Conservation (phyloP, 1,140 invertebrate species). For the Adoxophyes honmai region DNA sequence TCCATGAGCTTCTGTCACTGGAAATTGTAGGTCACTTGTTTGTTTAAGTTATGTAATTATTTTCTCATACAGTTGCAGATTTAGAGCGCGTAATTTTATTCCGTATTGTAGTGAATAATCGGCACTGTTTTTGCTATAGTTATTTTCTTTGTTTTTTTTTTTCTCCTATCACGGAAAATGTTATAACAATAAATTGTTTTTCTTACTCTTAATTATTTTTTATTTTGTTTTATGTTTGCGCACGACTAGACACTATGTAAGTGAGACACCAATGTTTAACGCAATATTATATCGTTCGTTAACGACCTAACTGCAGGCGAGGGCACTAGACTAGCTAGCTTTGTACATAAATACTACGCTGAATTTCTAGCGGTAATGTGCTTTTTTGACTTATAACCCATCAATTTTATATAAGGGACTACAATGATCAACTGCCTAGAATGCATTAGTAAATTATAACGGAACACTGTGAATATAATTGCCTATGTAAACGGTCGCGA, state of each 20-base stretch:
- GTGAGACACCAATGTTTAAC: constrained; percentile 22
- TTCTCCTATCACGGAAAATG: constrained; percentile 51
- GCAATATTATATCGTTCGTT: constrained; percentile 19
- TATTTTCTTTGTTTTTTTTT: constrained; percentile 55
- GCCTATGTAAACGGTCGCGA: constrained; percentile 6
- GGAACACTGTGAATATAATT: constrained; percentile 27
- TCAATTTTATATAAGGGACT: constrained; percentile 25
- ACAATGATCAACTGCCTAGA: constrained; percentile 29
- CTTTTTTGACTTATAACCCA: constrained; percentile 28
- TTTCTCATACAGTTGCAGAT: constrained; percentile 24
- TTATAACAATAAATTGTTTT: constrained; percentile 69
- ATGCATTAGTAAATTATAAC: constrained; percentile 27
- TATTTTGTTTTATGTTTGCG: constrained; percentile 24
- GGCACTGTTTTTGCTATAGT: constrained; percentile 70
- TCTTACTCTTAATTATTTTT: constrained; percentile 59
- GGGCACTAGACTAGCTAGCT: constrained; percentile 29
- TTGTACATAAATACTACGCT: constrained; percentile 35
- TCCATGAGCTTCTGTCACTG: background rate
- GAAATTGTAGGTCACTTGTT: background rate
- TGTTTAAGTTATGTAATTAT: constrained; percentile 22
- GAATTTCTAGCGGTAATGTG: constrained; percentile 32
- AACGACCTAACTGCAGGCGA: constrained; percentile 16
- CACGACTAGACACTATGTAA: constrained; percentile 18
- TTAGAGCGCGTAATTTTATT: constrained; percentile 24
- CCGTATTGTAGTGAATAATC: constrained; percentile 49